phyloP scores from a whole-genome alignment of 2,888 invertebrate genomes.

The Drosophila macrospina region DNA sequence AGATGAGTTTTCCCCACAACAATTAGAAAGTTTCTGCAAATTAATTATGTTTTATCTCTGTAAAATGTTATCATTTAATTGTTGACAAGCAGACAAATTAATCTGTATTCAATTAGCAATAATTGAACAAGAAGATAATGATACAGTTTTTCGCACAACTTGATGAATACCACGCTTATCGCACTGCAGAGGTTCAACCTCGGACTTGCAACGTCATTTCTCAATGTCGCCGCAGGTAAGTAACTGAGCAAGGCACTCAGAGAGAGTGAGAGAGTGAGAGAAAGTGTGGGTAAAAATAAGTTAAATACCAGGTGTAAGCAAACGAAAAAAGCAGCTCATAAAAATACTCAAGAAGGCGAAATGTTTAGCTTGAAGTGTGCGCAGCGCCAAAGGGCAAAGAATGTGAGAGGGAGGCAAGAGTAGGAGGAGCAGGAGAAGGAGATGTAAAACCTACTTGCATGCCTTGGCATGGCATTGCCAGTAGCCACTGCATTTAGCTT shows the following conservation, averaged over 20 bases:
- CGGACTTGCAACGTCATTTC: constrained; percentile 39
- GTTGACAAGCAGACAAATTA: background rate
- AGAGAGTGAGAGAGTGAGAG: background rate
- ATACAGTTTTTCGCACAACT: background rate
- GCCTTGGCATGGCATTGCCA: constrained; percentile 22
- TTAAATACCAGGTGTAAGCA: constrained; percentile 65
- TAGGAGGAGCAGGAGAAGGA: background rate
- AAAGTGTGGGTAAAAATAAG: constrained; percentile 55
- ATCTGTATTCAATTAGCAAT: constrained; percentile 29
- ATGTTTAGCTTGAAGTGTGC: constrained; percentile 70
- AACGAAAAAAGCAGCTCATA: constrained; percentile 70
- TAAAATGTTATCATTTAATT: no score
- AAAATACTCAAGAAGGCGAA: constrained; percentile 70
- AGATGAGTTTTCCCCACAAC: no score
- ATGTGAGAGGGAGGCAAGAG: background rate
- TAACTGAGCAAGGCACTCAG: no score
- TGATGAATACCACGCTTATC: constrained; percentile 19
- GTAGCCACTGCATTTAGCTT: constrained; percentile 67
- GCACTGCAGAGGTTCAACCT: constrained; percentile 32
- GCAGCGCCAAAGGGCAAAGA: constrained; percentile 24
- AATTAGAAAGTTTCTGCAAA: no score
- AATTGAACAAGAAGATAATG: constrained; percentile 10
- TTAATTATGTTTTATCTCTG: no score
- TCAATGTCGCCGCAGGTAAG: constrained; percentile 36
- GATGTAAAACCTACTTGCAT: constrained; percentile 37